Evolutionary conservation across 2,888 invertebrate genomes (phyloP).

Genomic region (Mesochorus sp.): DNA sequence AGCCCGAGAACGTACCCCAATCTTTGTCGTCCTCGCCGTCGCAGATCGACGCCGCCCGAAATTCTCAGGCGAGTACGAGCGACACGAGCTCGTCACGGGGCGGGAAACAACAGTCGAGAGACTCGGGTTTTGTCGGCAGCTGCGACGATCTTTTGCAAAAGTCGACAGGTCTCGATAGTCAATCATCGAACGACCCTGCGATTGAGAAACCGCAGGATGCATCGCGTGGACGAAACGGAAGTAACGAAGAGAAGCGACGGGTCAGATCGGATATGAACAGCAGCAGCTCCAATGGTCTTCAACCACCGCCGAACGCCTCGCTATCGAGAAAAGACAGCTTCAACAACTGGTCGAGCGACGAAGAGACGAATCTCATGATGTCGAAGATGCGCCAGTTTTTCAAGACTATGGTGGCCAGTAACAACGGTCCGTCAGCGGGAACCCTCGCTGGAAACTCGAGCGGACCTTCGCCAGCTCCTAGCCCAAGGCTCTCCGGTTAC

Average conservation of each 20-base stretch:
- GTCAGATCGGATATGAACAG: conserved; percentile 55
- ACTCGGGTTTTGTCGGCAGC: conserved; percentile 94
- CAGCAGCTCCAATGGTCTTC: conserved; percentile 79
- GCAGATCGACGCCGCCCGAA: conserved; percentile 67
- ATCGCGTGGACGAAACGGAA: conserved; percentile 37
- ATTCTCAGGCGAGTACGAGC: conserved; percentile 64
- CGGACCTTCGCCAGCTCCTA: conserved; percentile 84
- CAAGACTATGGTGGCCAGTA: conserved; percentile 92
- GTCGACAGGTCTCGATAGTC: no score
- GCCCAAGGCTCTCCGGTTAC: conserved; percentile 77
- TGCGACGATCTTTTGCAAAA: conserved; percentile 92
- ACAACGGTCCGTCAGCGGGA: conserved; percentile 79
- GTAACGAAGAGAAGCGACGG: conserved; percentile 37
- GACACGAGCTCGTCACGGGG: conserved; percentile 82
- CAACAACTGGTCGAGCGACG: conserved; percentile 97
- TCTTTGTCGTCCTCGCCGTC: conserved; percentile 56
- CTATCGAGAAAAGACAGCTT: conserved; percentile 94
- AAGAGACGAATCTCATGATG: conserved; percentile 97
- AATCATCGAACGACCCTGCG: conserved; percentile 67
- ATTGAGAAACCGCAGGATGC: conserved; percentile 53
- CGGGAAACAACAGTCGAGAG: conserved; percentile 92
- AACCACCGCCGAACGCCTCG: conserved; percentile 84
- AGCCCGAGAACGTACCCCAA: conserved; percentile 84
- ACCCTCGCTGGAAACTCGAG: conserved; percentile 56
- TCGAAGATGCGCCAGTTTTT: conserved; percentile 96